Base-by-base conservation (phyloP, 2,888 invertebrate species). In the Phyto melanocephala region DNA sequence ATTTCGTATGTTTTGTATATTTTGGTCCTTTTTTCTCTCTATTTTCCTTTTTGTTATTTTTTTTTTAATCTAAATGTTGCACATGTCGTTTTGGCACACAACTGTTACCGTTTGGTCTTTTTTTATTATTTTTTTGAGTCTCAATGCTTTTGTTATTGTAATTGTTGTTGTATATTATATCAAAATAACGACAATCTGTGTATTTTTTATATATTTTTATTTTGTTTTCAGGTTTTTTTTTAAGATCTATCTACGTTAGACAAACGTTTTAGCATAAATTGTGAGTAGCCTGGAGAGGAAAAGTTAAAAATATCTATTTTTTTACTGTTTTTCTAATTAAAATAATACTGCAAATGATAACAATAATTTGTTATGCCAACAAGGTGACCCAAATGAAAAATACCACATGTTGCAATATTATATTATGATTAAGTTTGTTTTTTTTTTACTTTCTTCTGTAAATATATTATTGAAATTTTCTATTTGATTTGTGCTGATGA, bases 31-130 rank as follows among this genome's bases (percentile, higher is more conserved):
- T 70, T 54, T 40, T 35, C 22, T 10, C 20, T 52, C 17, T 17
- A 20, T 52, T 54, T 67, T 58, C 52, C 15, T 35, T 52, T 62
- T 50, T 42, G 4, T 24, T 56, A 45, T 62, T 45, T 62, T 71
- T 56, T 45, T 56, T 80, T 80, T 63, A 63, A 75, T 68, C 45
- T 74, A 74, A 80, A 68, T 54, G 20, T 58, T 79, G 65, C 65
- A 71, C 65, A 50, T 79, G 78, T 65, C 56, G 50, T 65, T 77
- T 77, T 58, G 50, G 56, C 58, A 72, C 56, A 71, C 71, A 71
- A 71, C 63, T 71, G 63, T 33, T 65, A 71, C 56, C 47, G 6
- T 28, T 6, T n/a, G n/a, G 35, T 11, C 4, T 67, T 56, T 20
- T 24, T 13, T 6, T 0, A 13, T 45, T 6, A 5, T 28, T 7